Evolutionary conservation across 2,888 invertebrate species (phyloP).

Genomic region (Andrena chrysosceles): DNA sequence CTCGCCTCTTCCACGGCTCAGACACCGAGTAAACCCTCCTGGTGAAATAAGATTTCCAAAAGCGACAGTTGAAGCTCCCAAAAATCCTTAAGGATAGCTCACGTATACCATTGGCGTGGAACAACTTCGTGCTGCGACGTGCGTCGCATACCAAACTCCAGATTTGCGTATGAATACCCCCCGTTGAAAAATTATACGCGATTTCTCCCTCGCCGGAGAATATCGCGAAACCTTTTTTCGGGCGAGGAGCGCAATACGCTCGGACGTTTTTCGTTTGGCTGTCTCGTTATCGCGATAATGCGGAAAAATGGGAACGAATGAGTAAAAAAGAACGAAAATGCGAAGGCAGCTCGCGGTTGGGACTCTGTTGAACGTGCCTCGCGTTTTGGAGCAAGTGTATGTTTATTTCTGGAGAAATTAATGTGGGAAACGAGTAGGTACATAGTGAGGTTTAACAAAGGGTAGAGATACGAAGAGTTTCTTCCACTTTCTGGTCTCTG

Average conservation of each 20-base stretch:
- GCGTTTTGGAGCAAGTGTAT: not conserved
- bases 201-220: conserved; percentile 3
- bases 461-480: too few species aligned
- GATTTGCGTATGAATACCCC: conserved; percentile 15
- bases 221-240: conserved; percentile 14
- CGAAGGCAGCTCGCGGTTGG: not conserved
- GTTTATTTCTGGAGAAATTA: not conserved
- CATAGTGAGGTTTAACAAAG: not conserved
- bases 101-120: conserved; percentile 40
- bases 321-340: not conserved
- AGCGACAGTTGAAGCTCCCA: conserved; percentile 24
- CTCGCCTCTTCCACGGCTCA: not conserved
- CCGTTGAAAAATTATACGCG: conserved; percentile 28
- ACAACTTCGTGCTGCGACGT: conserved; percentile 24
- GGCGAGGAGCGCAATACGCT: not conserved
- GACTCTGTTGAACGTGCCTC: not conserved
- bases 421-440: not conserved
- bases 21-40: conserved; percentile 21
- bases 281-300: not conserved
- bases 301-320: conserved; percentile 1
- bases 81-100: conserved; percentile 33
- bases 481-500: not conserved
- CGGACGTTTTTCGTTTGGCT: not conserved
- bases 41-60: conserved; percentile 8
- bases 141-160: conserved; percentile 32